These are phyloP conservation scores for Caradrina clavipalpis DNA, from an alignment of 2,888 invertebrate genomes.

Conservation along the genomic window DNA sequence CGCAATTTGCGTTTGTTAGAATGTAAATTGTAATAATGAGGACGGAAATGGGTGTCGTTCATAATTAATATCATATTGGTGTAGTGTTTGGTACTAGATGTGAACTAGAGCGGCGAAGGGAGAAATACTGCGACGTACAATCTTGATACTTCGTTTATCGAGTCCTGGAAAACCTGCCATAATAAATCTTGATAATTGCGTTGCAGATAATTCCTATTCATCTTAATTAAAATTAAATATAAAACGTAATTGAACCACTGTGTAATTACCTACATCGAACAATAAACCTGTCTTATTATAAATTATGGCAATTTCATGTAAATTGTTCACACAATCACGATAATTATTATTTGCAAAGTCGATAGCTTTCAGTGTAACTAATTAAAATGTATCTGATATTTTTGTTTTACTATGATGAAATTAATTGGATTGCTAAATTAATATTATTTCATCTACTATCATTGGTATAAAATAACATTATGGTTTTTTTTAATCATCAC, in stretches of 20 bases:
- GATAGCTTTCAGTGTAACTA: slow-evolving; percentile 33
- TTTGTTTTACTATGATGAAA: slow-evolving; percentile 15
- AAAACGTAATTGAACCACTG: slow-evolving; percentile 30
- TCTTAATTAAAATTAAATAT: slow-evolving; percentile 46
- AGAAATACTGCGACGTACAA: not conserved
- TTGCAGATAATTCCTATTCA: slow-evolving; percentile 44
- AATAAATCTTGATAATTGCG: slow-evolving; percentile 31
- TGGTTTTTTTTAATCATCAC: not conserved
- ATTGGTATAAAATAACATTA: slow-evolving; percentile 2
- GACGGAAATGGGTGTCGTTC: slow-evolving; percentile 72
- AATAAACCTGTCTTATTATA: slow-evolving; percentile 49
- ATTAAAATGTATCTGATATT: slow-evolving; percentile 45
- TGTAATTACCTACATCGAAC: slow-evolving; percentile 39
- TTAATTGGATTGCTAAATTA: slow-evolving; percentile 25
- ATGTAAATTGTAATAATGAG: slow-evolving; percentile 80
- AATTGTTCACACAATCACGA: slow-evolving; percentile 45
- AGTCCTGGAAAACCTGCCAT: not conserved
- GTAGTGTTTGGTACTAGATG: slow-evolving; percentile 25
- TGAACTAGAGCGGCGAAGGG: slow-evolving; percentile 7
- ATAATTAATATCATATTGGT: slow-evolving; percentile 70
- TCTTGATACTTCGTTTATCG: slow-evolving; percentile 10
- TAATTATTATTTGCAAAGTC: slow-evolving; percentile 42
- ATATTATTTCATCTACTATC: not conserved
- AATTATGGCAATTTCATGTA: slow-evolving; percentile 61
- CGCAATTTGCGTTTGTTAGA: slow-evolving; percentile 74